Evolutionary conservation across 2,888 invertebrate genomes (phyloP).

Genomic region (Serrognathus titanus): DNA sequence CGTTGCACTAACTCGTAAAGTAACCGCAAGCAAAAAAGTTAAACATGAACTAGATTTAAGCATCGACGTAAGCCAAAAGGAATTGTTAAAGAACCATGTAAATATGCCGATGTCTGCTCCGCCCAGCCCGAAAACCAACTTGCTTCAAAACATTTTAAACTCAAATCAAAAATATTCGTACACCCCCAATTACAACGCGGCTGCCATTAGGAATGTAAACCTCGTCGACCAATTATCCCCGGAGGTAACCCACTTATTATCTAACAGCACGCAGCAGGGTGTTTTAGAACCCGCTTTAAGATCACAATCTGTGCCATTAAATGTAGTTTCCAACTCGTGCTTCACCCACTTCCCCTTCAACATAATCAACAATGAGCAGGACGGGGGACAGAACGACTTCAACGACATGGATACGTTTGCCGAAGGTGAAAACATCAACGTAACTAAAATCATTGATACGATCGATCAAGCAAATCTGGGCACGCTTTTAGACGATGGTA

Average conservation of each 20-base stretch:
- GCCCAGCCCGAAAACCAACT: constrained; percentile 58
- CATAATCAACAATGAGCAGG: constrained; percentile 1
- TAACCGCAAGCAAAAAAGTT: constrained; percentile 28
- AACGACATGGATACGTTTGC: constrained; percentile 65
- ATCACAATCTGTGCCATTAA: constrained; percentile 78
- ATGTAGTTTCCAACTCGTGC: constrained; percentile 34
- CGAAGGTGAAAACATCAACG: constrained; percentile 60
- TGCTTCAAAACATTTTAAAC: constrained; percentile 51
- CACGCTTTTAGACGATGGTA: constrained; percentile 27
- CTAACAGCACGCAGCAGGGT: constrained; percentile 50
- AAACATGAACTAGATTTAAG: constrained; percentile 35
- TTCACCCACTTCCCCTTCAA: constrained; percentile 25
- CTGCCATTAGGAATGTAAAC: constrained; percentile 7
- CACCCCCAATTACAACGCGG: constrained; percentile 47
- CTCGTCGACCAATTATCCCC: constrained; percentile 55
- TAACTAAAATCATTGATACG: constrained; percentile 58
- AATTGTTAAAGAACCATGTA: constrained; percentile 12
- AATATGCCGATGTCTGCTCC: constrained; percentile 63
- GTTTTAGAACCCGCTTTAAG: constrained; percentile 45
- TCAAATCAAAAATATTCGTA: constrained; percentile 51
- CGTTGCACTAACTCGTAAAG: constrained; percentile 18
- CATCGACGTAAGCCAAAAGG: constrained; percentile 14
- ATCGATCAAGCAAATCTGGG: constrained; percentile 48
- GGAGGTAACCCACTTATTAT: constrained; percentile 63
- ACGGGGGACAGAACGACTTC: constrained; percentile 67